phyloP scores from a whole-genome alignment of 2,888 invertebrate species.

The Orthosia gracilis region DNA sequence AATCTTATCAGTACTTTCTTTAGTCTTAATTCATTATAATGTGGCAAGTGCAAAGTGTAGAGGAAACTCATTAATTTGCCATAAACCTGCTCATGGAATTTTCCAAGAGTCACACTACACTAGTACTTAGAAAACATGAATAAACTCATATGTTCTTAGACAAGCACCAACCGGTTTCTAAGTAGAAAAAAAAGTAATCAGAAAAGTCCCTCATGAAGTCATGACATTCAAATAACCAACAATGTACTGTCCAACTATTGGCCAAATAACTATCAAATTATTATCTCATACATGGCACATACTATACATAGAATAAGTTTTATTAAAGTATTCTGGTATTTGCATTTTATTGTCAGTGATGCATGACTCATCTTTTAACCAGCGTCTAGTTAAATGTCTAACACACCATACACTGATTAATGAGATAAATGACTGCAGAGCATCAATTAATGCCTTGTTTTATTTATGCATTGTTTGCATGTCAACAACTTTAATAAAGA shows the following conservation, averaged over 20 bases:
- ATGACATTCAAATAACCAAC: conserved; percentile 4
- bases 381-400: conserved; percentile 14
- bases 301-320: conserved; percentile 9
- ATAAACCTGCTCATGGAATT: neutral
- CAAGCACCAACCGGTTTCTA: neutral
- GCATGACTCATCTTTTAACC: conserved; percentile 32
- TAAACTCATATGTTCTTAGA: neutral
- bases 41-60: too few species aligned
- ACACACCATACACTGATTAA: conserved; percentile 34
- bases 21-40: too few species aligned
- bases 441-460: conserved; percentile 13
- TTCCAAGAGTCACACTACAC: neutral
- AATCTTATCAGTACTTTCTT: neutral
- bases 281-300: conserved; percentile 2
- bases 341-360: conserved; percentile 23
- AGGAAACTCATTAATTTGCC: neutral
- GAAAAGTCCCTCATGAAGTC: neutral
- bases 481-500: conserved; percentile 9
- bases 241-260: neutral
- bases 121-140: neutral
- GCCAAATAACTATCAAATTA: neutral
- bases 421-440: conserved; percentile 33
- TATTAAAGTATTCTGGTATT: conserved; percentile 35
- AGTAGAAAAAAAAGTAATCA: neutral
- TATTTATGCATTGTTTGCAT: conserved; percentile 19